Conservation (phyloP, 2,797 vertebrate species). For the Lithobates sylvaticus region DNA sequence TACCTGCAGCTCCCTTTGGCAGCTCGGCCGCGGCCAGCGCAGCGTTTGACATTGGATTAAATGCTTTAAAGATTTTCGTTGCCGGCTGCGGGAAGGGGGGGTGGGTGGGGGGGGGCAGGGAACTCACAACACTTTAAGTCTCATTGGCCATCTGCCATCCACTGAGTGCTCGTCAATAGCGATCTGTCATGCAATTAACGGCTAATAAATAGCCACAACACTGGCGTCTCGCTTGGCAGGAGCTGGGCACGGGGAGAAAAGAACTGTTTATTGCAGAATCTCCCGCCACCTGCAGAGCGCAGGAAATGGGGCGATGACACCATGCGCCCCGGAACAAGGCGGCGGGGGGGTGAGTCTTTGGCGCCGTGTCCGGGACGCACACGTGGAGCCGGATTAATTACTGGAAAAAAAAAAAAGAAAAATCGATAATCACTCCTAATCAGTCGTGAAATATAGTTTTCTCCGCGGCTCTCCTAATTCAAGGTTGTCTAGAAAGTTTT, state of each 20-base stretch:
- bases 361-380: neutral
- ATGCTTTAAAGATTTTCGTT: slow-evolving; percentile 62
- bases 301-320: slow-evolving; percentile 18
- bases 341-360: neutral
- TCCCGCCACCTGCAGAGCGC: slow-evolving; percentile 29
- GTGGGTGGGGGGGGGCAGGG: slow-evolving; percentile 25
- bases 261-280: slow-evolving; percentile 26
- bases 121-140: slow-evolving; percentile 65
- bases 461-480: slow-evolving; percentile 7
- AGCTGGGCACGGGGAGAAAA: slow-evolving; percentile 25
- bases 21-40: slow-evolving; percentile 15
- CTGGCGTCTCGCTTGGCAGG: slow-evolving; percentile 55
- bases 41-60: slow-evolving; percentile 61
- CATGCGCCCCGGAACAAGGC: neutral
- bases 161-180: slow-evolving; percentile 69
- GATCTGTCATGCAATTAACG: slow-evolving; percentile 77
- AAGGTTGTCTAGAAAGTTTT: neutral
- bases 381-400: neutral
- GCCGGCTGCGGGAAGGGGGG: slow-evolving; percentile 39
- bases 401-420: slow-evolving; percentile 2
- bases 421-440: neutral
- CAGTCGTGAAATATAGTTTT: slow-evolving; percentile 16
- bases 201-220: slow-evolving; percentile 72
- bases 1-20: slow-evolving; percentile 47
- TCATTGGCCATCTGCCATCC: slow-evolving; percentile 73